Evolutionary conservation across 23 tunicate species (phyloP), one percentile per base, ranked within the genome.

Genomic region (Phallusia fumigata): DNA sequence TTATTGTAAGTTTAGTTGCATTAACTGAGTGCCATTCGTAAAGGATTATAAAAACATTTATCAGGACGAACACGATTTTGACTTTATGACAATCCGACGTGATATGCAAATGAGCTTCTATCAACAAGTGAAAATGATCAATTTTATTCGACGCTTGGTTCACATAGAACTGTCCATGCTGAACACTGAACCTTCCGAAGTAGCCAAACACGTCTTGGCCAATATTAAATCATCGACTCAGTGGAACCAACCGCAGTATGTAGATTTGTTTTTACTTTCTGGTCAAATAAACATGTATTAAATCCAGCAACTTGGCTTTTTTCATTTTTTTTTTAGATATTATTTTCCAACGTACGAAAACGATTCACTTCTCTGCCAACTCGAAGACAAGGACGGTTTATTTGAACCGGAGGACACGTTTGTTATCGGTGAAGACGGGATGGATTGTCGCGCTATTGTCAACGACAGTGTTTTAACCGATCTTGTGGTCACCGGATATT

Each of bases 281-380:
- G 28, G 69, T 13, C 1, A 24, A 21, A 58, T 58, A 58, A 58
- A 13, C 47, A 40, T 10, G 13, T 6, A 58, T 58, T 22, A 6
- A 13, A 58, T 22, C 16, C 13, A 21, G n/a, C 69, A 13, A 8
- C 69, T 1, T 21, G 28, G 13, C 15, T 58, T 58, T 21, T 58
- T 8, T 13, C 15, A 6, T 58, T 21, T 58, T 8, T 13, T 58
- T 24, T 58, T 58, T 33, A 52, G 76, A 33, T 96, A 87, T 85
- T 96, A 96, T 81, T 96, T 96, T 78, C 87, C 99, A 31, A 96
- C 99, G 24, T 91, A 88, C 74, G 90, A 96, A 82, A 82, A 96
- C 77, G 99, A 96, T 82, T 49, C 88, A 19, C 52, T 96, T 31
- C 90, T 96, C 26, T 87, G 88, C 47, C 93, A 88, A 58, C 64